These are phyloP conservation scores for Prunella strophiata DNA, from an alignment of 2,797 vertebrate species.

Conservation along the genomic window DNA sequence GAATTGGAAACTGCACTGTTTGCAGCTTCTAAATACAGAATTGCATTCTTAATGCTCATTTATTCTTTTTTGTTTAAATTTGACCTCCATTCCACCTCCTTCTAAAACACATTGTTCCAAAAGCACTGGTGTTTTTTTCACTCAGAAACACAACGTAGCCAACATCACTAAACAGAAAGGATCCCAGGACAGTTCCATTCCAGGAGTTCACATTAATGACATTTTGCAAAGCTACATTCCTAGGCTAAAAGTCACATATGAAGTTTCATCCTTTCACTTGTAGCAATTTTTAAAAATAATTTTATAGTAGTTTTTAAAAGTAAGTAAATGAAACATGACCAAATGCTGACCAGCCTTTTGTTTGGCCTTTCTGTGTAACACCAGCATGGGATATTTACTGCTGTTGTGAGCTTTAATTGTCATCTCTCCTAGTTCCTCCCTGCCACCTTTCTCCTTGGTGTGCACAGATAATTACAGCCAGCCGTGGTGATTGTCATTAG, in stretches of 20 bases:
- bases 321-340: not conserved
- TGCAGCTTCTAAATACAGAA: not conserved
- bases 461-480: slow-evolving; percentile 24
- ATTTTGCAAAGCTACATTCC: not conserved
- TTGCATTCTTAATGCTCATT: not conserved
- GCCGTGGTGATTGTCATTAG: not conserved
- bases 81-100: slow-evolving; percentile 49
- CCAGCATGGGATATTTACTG: not conserved
- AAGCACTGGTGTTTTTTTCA: slow-evolving; percentile 5
- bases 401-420: slow-evolving; percentile 13
- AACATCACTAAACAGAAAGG: not conserved
- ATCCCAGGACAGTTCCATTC: not conserved
- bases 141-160: not conserved
- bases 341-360: slow-evolving; percentile 6
- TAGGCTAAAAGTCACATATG: not conserved
- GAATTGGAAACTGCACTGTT: not conserved
- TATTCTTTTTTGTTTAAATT: not conserved
- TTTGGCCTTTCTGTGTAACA: not conserved
- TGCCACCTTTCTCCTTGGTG: slow-evolving; percentile 43
- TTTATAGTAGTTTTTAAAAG: not conserved
- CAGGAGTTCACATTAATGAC: not conserved
- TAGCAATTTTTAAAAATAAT: not conserved
- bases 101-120: not conserved
- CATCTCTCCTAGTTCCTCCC: slow-evolving; percentile 1
- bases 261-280: not conserved